Conservation (phyloP, 2,797 vertebrate species). For the Myiotriccus ornatus region DNA sequence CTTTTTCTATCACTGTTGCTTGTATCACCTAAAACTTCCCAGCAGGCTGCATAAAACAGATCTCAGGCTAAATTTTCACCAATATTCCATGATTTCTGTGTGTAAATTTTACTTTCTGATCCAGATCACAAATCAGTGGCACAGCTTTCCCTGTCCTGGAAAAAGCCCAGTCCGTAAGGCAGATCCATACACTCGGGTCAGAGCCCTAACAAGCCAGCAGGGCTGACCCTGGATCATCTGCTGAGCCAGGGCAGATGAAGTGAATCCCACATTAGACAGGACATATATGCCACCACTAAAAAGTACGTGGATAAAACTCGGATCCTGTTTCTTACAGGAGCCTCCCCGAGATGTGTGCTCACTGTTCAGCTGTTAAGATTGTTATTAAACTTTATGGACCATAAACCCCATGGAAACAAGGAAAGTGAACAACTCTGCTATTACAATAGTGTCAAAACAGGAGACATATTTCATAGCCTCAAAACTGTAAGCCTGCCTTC, state of each 20-base stretch:
- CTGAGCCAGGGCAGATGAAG: neutral
- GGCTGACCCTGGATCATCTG: neutral
- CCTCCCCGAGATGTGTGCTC: conserved; percentile 64
- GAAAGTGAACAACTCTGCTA: conserved; percentile 72
- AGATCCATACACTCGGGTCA: neutral
- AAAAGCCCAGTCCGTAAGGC: neutral
- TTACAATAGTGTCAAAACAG: conserved; percentile 76
- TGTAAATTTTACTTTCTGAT: neutral
- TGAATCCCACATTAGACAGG: neutral
- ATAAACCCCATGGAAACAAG: conserved; percentile 80
- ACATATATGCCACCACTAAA: neutral
- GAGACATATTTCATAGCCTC: conserved; percentile 74
- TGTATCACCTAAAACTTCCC: neutral
- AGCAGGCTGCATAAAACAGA: neutral
- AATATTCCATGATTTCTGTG: neutral
- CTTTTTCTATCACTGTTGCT: neutral
- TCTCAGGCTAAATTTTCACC: neutral
- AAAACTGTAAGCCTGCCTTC: conserved; percentile 38
- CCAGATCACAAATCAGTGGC: too few relatives aligned
- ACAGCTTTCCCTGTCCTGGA: neutral
- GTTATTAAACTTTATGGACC: conserved; percentile 86
- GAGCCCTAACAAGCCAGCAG: too few relatives aligned
- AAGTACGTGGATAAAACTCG: conserved; percentile 45
- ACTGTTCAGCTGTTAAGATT: conserved; percentile 79
- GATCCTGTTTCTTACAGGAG: conserved; percentile 53